Conservation (phyloP, 1,140 invertebrate species). For the Galleria mellonella region DNA sequence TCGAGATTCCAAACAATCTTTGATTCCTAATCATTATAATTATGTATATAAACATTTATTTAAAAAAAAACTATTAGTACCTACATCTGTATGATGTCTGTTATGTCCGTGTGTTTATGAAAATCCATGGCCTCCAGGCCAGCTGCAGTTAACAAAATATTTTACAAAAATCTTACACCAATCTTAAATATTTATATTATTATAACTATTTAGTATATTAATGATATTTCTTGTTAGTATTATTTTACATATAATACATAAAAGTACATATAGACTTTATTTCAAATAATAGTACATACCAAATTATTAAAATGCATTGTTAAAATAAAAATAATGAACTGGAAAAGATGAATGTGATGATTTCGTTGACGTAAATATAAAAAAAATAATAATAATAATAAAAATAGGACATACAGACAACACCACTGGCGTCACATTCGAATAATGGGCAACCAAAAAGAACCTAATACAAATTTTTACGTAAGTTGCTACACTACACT, state of each 20-base stretch:
- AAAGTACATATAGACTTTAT: too few species aligned
- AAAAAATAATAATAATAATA: not conserved
- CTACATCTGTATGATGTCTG: slow-evolving; percentile 36
- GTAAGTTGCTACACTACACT: too few species aligned
- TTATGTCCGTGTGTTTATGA: slow-evolving; percentile 24
- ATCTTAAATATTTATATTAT: too few species aligned
- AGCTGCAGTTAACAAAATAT: slow-evolving; percentile 44
- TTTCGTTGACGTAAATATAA: too few species aligned
- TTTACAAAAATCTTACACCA: slow-evolving; percentile 23
- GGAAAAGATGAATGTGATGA: too few species aligned
- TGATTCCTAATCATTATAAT: too few species aligned
- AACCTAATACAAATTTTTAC: too few species aligned
- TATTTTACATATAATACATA: not conserved
- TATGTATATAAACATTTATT: slow-evolving; percentile 13
- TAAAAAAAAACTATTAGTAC: slow-evolving; percentile 24
- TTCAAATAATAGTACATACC: too few species aligned
- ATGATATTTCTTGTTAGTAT: too few species aligned
- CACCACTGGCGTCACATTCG: not conserved
- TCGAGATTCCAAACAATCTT: too few species aligned
- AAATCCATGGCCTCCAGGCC: slow-evolving; percentile 29
- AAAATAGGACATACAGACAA: slow-evolving; percentile 8
- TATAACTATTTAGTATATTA: too few species aligned
- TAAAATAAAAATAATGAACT: not conserved
- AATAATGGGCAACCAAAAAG: slow-evolving; percentile 10
- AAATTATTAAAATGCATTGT: slow-evolving; percentile 2